Percentiles rank a stretch among this genome's conserved stretches.
Conservation (phyloP, 2,888 invertebrate genomes). For the Dasypogon diadema region DNA sequence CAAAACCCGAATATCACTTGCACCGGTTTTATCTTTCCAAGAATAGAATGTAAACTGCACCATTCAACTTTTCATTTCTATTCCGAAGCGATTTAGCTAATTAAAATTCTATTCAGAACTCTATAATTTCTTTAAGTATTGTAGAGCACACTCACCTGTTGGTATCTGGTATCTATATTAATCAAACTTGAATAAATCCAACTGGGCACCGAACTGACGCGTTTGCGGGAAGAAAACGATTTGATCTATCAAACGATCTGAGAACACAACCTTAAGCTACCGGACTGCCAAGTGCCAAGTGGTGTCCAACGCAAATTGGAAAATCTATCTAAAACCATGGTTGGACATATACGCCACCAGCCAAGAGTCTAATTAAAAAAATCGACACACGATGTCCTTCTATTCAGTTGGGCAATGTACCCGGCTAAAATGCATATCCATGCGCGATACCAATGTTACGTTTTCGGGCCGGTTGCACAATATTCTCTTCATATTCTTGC, state of each 20-base stretch:
- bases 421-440: neutral
- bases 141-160: neutral
- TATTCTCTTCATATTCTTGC: neutral
- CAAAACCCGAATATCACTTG: too few species aligned
- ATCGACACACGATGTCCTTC: constrained; percentile 52
- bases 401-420: constrained; percentile 10
- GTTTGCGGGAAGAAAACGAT: constrained; percentile 2
- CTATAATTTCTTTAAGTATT: too few species aligned
- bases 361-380: constrained; percentile 46
- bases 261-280: neutral
- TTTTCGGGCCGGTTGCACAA: neutral
- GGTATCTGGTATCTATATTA: neutral
- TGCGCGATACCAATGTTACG: neutral
- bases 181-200: neutral
- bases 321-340: neutral
- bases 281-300: too few species aligned
- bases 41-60: too few species aligned
- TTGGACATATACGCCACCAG: neutral
- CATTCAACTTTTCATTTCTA: too few species aligned
- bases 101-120: too few species aligned
- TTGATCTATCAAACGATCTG: neutral
- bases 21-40: too few species aligned
- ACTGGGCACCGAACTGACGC: neutral
- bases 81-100: too few species aligned
- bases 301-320: neutral